Conservation (phyloP, 2,113 vertebrate species). For the Trogon surrucura region DNA sequence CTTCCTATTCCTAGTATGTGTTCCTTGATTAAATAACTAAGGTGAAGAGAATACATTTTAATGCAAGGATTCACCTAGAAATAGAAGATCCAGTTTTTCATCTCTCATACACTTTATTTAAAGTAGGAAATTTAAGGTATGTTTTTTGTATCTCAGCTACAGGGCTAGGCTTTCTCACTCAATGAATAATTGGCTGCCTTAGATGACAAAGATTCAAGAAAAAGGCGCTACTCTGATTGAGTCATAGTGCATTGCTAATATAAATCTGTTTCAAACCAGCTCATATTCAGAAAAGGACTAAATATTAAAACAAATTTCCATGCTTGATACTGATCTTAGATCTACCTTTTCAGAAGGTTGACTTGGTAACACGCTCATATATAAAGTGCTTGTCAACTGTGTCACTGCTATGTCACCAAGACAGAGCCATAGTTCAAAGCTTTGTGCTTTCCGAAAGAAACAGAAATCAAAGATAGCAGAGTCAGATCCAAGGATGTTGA, state of each 20-base stretch:
- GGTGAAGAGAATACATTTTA: neutral
- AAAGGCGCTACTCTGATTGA: neutral
- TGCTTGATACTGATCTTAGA: neutral
- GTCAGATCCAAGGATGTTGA: neutral
- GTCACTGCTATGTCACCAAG: neutral
- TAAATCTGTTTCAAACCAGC: neutral
- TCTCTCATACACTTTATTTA: neutral
- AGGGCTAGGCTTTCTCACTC: neutral
- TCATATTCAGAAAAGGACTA: neutral
- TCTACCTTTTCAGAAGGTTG: neutral
- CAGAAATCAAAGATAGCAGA: neutral
- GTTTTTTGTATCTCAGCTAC: neutral
- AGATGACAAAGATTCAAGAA: neutral
- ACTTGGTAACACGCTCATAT: neutral
- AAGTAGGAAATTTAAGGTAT: neutral
- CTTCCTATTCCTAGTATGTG: neutral
- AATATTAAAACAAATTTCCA: constrained; percentile 40
- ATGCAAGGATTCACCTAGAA: neutral
- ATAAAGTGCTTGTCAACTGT: neutral
- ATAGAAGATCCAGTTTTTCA: neutral
- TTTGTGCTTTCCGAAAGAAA: neutral
- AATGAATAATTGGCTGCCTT: neutral
- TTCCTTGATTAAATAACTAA: neutral
- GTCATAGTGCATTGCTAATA: neutral
- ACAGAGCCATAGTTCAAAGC: neutral